Percentiles rank a stretch among this genome's conserved stretches.
Conservation (phyloP, 2,888 invertebrate species). For the Mythimna impura region DNA sequence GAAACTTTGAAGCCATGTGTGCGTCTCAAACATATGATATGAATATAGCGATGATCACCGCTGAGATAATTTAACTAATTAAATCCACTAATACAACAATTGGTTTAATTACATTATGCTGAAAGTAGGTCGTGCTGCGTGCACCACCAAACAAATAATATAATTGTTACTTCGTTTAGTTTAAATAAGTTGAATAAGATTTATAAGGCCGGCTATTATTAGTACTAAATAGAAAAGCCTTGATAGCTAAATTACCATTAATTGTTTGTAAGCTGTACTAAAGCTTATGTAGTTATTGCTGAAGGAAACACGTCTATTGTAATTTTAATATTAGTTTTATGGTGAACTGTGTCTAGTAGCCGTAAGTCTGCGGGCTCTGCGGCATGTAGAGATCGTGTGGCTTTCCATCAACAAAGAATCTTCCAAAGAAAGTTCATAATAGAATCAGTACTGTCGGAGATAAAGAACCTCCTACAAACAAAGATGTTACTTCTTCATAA, state of each 20-base stretch:
- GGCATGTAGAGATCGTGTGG: too few species aligned
- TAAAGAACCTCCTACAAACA: too few species aligned
- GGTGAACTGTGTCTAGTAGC: too few species aligned
- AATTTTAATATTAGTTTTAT: not conserved
- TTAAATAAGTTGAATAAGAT: slow-evolving; percentile 14
- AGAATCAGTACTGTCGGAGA: too few species aligned
- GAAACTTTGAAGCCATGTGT: not conserved
- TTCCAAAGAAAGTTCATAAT: too few species aligned
- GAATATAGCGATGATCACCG: too few species aligned
- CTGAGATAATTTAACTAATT: not conserved
- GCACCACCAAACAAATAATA: not conserved
- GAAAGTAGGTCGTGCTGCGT: slow-evolving; percentile 10
- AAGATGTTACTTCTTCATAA: too few species aligned
- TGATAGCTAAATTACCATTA: slow-evolving; percentile 9
- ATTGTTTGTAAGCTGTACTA: not conserved
- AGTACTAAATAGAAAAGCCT: not conserved
- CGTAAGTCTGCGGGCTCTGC: too few species aligned
- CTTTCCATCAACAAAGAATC: too few species aligned
- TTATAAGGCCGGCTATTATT: not conserved
- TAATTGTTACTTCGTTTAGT: slow-evolving; percentile 3
- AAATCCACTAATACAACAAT: slow-evolving; percentile 11
- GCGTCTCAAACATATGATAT: not conserved
- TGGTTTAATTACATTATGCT: not conserved
- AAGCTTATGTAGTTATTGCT: not conserved
- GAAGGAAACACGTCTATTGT: too few species aligned